Evolutionary conservation across 2,888 invertebrate species (phyloP).

Genomic region (Drosophila putrida): DNA sequence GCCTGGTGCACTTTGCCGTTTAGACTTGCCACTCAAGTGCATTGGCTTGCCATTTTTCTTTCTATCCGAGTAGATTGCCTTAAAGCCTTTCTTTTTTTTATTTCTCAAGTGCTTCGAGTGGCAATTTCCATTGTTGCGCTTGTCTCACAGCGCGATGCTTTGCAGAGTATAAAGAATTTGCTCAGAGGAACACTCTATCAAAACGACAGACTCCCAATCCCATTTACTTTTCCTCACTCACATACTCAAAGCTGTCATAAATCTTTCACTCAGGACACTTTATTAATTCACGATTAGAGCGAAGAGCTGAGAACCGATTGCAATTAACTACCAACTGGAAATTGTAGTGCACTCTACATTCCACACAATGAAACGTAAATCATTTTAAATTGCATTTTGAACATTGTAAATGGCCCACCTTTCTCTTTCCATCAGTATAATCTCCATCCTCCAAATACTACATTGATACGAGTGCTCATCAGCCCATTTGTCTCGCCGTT

Average conservation of each 20-base stretch:
- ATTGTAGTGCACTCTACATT: slow-evolving; percentile 44
- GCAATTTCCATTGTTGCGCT: slow-evolving; percentile 63
- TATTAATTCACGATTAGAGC: slow-evolving; percentile 76
- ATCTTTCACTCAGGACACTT: slow-evolving; percentile 63
- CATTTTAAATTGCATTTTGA: slow-evolving; percentile 77
- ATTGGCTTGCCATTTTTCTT: slow-evolving; percentile 58
- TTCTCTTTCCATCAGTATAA: slow-evolving; percentile 10
- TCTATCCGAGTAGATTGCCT: slow-evolving; percentile 38
- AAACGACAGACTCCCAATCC: slow-evolving; percentile 10
- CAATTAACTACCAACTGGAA: slow-evolving; percentile 73
- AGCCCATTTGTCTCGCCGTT: slow-evolving; percentile 33
- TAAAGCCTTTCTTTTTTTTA: slow-evolving; percentile 18
- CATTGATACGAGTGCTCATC: slow-evolving; percentile 3
- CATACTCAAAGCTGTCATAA: slow-evolving; percentile 52
- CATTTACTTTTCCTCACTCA: slow-evolving; percentile 8
- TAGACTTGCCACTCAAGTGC: slow-evolving; percentile 64
- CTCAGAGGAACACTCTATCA: slow-evolving; percentile 51
- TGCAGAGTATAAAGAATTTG: slow-evolving; percentile 44
- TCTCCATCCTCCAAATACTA: background rate
- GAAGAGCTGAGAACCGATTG: slow-evolving; percentile 56
- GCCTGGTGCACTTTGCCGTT: slow-evolving; percentile 62
- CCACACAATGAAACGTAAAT: slow-evolving; percentile 61
- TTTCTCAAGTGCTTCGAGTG: slow-evolving; percentile 53
- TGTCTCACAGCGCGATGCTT: slow-evolving; percentile 42
- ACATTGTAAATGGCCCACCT: slow-evolving; percentile 59